Evolutionary conservation across 1,140 invertebrate genomes (phyloP).

Genomic region (Pogonognathellus flavescens): DNA sequence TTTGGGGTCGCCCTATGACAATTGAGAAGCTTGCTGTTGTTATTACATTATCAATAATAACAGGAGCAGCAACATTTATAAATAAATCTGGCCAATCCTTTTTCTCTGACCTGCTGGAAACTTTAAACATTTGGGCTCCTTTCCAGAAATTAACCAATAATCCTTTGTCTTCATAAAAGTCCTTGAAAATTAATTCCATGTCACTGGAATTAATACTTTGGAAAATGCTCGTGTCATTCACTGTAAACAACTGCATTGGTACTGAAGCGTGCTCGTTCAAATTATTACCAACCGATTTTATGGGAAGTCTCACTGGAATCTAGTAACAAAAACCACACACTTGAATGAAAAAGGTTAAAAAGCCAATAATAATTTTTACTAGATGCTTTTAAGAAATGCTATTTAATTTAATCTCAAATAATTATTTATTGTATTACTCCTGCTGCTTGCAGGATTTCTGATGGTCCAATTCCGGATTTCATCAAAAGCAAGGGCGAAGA

Average conservation of each 20-base stretch:
- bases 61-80: too few species aligned
- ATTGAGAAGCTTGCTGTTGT: too few species aligned
- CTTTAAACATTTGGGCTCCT: background rate
- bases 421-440: too few species aligned
- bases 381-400: too few species aligned
- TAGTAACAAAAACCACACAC: too few species aligned
- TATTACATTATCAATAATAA: too few species aligned
- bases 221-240: background rate
- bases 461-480: background rate
- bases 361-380: too few species aligned
- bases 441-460: background rate
- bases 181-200: too few species aligned
- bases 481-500: background rate
- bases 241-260: background rate
- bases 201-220: background rate
- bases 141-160: background rate
- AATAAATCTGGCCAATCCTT: background rate
- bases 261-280: background rate
- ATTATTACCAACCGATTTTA: conserved; percentile 1
- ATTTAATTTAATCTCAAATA: too few species aligned
- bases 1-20: too few species aligned
- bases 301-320: background rate
- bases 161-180: background rate
- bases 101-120: background rate
- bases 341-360: too few species aligned